Evolutionary conservation across 2,797 vertebrate species (phyloP), one percentile per base, ranked within the genome.

Genomic region (Ctenosaura bakeri): DNA sequence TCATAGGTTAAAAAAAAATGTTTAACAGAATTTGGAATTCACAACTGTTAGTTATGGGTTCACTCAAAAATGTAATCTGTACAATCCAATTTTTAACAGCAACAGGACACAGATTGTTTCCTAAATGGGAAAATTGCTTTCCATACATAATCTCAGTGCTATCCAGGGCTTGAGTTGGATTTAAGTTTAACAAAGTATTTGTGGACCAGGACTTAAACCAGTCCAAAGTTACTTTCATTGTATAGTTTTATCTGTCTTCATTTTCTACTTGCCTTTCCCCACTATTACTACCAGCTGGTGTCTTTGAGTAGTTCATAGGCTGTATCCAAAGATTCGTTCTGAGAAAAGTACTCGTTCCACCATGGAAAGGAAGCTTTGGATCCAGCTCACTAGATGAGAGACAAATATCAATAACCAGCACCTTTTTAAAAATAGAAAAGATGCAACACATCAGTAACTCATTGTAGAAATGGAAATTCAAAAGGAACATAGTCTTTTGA

Each of bases 401-500:
- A 42, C 26, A 78, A 86, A 87, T 78, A 59, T 64, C 77, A 64
- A 86, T 18, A 59, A 78, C 38, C 24, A 62, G 46, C 62, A 50
- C 16, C 3, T 71, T 84, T 69, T n/a, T 52, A 69, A 32, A 85
- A 85, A n/a, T 9, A 71, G 69, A 85, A 71, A 69, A 50, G 64
- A 85, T 71, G 29, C 46, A 52, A 6, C 32, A 46, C 69, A 84
- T 64, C 13, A 89, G 82, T 46, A 64, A 76, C 76, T 89, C 87
- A 59, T 56, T 59, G 38, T 88, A 83, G 66, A 59, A 88, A 82
- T 59, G 18, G 22, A 89, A 64, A 35, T 77, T 83, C 29, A 89
- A 89, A 83, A 38, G 42, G 52, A 4, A 16, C 50, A 42, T 46
- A 56, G 3, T 77, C 52, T 77, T 56, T 77, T 26, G 9, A 20